Evolutionary conservation across 2,797 vertebrate genomes (phyloP).

Genomic region (Cuculus canorus): DNA sequence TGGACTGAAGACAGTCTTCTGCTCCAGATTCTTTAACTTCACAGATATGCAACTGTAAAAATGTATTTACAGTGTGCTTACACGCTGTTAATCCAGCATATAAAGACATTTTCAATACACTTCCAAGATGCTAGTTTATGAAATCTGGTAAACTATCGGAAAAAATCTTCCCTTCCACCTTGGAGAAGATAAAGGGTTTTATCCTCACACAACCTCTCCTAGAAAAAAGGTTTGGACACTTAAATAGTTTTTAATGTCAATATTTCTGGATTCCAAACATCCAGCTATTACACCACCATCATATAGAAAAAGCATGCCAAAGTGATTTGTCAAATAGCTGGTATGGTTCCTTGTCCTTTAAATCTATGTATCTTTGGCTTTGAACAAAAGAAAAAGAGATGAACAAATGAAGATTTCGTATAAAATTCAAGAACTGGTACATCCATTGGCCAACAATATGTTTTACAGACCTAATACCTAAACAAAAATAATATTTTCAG

Average conservation of each 20-base stretch:
- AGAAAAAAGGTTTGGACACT: background rate
- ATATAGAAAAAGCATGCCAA: background rate
- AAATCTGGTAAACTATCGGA: background rate
- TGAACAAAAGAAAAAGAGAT: background rate
- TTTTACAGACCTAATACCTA: background rate
- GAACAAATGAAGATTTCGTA: background rate
- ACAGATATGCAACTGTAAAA: background rate
- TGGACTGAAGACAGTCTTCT: background rate
- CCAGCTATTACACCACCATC: background rate
- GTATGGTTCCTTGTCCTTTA: background rate
- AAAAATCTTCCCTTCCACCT: background rate
- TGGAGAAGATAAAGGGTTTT: background rate
- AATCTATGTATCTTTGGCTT: background rate
- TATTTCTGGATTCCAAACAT: background rate
- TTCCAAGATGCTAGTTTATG: background rate
- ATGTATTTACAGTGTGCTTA: background rate
- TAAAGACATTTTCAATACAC: background rate
- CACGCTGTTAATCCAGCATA: background rate
- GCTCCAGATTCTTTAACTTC: background rate
- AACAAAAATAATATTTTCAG: background rate
- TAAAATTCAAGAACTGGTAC: background rate
- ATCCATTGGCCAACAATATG: background rate
- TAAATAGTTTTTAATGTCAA: background rate
- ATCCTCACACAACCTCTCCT: background rate
- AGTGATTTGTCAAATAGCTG: background rate